Conservation (phyloP, 2,888 invertebrate species). For the Noctua comes region DNA sequence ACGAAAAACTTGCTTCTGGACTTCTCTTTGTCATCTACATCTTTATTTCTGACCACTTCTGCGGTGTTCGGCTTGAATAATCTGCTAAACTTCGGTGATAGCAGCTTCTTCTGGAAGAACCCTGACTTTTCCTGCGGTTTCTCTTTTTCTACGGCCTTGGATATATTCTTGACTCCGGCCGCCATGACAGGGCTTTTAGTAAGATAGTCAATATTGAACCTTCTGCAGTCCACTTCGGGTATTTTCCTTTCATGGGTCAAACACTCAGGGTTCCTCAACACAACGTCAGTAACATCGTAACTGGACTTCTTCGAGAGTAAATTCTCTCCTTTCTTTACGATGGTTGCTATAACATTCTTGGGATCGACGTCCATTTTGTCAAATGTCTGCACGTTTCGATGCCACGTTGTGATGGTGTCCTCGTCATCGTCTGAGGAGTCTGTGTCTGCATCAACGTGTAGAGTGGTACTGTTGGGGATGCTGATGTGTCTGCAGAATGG, state of each 20-base stretch:
- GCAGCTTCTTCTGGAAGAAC: constrained; percentile 83
- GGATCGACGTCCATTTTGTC: constrained; percentile 75
- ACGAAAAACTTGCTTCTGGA: constrained; percentile 86
- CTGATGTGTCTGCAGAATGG: constrained; percentile 81
- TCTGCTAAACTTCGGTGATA: constrained; percentile 86
- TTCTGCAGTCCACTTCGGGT: constrained; percentile 76
- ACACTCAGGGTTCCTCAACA: constrained; percentile 71
- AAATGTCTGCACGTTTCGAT: constrained; percentile 70
- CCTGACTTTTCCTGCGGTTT: constrained; percentile 77
- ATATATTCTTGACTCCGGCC: constrained; percentile 76
- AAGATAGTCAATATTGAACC: constrained; percentile 80
- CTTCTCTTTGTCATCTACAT: constrained; percentile 77
- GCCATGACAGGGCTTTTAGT: constrained; percentile 75
- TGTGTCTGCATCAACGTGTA: constrained; percentile 66
- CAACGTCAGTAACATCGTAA: constrained; percentile 79
- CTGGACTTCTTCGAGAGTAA: constrained; percentile 77
- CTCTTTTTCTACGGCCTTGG: constrained; percentile 71
- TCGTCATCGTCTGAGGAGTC: constrained; percentile 69
- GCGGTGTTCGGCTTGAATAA: constrained; percentile 81
- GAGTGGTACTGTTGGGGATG: constrained; percentile 74
- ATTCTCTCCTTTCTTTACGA: constrained; percentile 76
- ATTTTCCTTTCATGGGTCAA: constrained; percentile 73
- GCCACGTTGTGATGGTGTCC: constrained; percentile 69
- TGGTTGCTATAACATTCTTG: constrained; percentile 71
- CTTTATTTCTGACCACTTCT: constrained; percentile 77